Percentiles rank a stretch among this genome's conserved stretches.
phyloP scores from a whole-genome alignment of 1,140 invertebrate species.

The Scaptomyza pallida region DNA sequence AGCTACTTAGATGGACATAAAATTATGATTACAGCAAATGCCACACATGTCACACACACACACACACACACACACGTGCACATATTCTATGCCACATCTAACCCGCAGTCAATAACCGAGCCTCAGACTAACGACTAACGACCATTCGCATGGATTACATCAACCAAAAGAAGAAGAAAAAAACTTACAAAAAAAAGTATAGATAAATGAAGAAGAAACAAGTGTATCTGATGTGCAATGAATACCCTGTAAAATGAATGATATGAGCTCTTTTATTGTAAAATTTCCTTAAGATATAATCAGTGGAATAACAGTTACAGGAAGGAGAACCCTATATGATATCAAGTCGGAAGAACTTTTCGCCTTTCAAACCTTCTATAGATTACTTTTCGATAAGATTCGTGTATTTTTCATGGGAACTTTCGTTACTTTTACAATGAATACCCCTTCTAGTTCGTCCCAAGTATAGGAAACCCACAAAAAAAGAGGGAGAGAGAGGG shows the following conservation, averaged over 20 bases:
- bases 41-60: constrained; percentile 64
- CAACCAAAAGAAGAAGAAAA: constrained; percentile 22
- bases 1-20: constrained; percentile 80
- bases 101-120: constrained; percentile 56
- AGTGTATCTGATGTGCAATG: background rate
- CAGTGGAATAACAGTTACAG: too few species aligned
- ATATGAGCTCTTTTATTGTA: too few species aligned
- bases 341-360: too few species aligned
- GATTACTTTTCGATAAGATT: too few species aligned
- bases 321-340: too few species aligned
- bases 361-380: too few species aligned
- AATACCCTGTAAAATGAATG: background rate
- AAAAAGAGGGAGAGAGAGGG: background rate
- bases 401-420: too few species aligned
- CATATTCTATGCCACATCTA: background rate
- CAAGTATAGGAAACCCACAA: background rate
- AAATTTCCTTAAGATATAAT: background rate
- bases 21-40: constrained; percentile 80
- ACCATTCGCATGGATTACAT: constrained; percentile 48
- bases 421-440: too few species aligned
- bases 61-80: background rate
- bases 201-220: background rate
- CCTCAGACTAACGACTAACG: constrained; percentile 58
- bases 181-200: background rate
- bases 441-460: background rate